Evolutionary conservation across 2,888 invertebrate species (phyloP).

Genomic region (Drosophila buzzatii): DNA sequence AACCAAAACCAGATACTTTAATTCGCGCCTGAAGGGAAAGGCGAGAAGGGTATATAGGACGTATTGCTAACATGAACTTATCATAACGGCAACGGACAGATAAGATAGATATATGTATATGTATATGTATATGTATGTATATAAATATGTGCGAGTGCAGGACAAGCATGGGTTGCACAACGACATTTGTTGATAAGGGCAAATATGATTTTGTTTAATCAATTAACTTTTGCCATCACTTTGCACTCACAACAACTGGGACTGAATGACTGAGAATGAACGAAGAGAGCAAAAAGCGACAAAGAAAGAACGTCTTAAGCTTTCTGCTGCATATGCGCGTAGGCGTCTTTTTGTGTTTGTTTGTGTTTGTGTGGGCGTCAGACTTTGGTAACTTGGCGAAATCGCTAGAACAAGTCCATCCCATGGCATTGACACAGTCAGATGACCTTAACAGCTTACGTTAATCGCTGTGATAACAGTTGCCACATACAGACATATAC

Average conservation of each 20-base stretch:
- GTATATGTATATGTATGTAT: not conserved
- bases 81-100: constrained; percentile 31
- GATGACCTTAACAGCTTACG: constrained; percentile 37
- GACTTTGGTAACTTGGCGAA: constrained; percentile 23
- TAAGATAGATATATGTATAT: constrained; percentile 39
- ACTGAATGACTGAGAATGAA: not conserved
- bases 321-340: constrained; percentile 4
- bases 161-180: constrained; percentile 39
- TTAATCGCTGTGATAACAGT: constrained; percentile 16
- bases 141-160: constrained; percentile 19
- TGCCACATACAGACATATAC: constrained; percentile 1
- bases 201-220: constrained; percentile 55
- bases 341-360: not conserved
- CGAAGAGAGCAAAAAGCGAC: not conserved
- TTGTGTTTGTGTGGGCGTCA: constrained; percentile 14
- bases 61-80: constrained; percentile 33
- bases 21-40: constrained; percentile 37
- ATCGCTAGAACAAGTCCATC: constrained; percentile 13
- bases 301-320: not conserved
- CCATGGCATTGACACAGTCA: constrained; percentile 43
- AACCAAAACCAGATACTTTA: constrained; percentile 29
- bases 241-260: not conserved
- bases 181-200: constrained; percentile 44
- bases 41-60: not conserved
- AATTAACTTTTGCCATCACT: constrained; percentile 29